phyloP scores from a whole-genome alignment of 1,140 invertebrate genomes.

The Ceratosolen fusciceps region DNA sequence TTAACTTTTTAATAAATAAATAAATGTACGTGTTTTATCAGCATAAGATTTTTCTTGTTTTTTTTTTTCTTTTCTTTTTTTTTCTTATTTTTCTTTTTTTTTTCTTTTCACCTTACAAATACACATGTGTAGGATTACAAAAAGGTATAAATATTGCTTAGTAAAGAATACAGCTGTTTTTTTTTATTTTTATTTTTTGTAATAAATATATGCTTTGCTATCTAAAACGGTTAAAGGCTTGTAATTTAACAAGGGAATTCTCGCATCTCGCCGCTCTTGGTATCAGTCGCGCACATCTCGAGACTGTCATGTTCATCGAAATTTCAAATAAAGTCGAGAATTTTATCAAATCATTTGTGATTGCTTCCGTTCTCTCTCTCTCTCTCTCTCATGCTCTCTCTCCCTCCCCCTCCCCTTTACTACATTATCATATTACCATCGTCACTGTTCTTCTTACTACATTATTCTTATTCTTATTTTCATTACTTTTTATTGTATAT shows the following conservation, averaged over 20 bases:
- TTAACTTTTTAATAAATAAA: conserved; percentile 56
- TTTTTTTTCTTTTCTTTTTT: no score
- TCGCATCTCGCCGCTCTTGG: conserved; percentile 28
- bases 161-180: conserved; percentile 59
- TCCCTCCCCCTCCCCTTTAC: no score
- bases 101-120: conserved; percentile 61
- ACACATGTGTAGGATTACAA: conserved; percentile 60
- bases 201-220: conserved; percentile 50
- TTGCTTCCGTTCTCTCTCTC: no score
- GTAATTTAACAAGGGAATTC: conserved; percentile 49
- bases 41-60: conserved; percentile 56
- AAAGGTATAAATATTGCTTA: conserved; percentile 65
- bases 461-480: no score
- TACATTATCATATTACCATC: no score
- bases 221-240: conserved; percentile 45
- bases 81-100: no score
- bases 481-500: neutral
- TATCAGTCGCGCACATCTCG: conserved; percentile 42
- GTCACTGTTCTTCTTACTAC: no score
- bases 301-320: conserved; percentile 31
- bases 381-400: no score
- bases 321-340: conserved; percentile 33
- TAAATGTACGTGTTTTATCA: conserved; percentile 59
- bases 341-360: neutral
- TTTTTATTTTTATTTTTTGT: no score